Base-by-base conservation (phyloP, 2,888 invertebrate species). In the Cenopis cana region DNA sequence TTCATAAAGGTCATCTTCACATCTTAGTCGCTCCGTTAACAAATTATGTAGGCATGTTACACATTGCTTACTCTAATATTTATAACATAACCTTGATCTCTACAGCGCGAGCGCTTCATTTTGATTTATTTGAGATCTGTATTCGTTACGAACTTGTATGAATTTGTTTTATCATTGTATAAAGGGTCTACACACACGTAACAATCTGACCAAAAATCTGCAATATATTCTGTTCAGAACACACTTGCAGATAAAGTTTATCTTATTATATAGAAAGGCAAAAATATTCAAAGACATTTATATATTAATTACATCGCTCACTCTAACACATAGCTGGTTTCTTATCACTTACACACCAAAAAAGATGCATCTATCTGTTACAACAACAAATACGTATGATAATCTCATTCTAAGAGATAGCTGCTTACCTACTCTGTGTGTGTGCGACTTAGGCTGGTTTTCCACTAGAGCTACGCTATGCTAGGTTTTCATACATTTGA, bases 1-100 rank as follows among this genome's bases (percentile, higher is more conserved):
- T 71, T 71, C 71, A 70, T 24, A 60, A 55, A 36, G 50, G 33
- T 55, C 24, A 55, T 49, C 57, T 62, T 59, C 65, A 70, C 52
- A 62, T 38, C 49, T 36, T 56, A 67, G 49, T 49, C 55, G 20
- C 36, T 41, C 41, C 5, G 17, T 46, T 54, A 71, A 54, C 54
- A 60, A 71, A 71, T 41, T n/a, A 70, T 55, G 14, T 57, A 29
- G 20, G 59, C 46, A 33, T 54, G 52, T 54, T 46, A 54, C 64
- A 49, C 17, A 41, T 56, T 52, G 46, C 59, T 55, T 59, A 50
- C 50, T 57, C 24, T 38, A 49, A 11, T 49, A 57, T 36, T 17
- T 14, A 50, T 50, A 57, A 10, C 18, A 50, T 50, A 57, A 10
- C 11, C 20, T 50, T 10, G 64, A 64, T 65, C 65, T 70, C 65